Percentiles rank a stretch among this genome's conserved stretches.
phyloP scores from a whole-genome alignment of 1,140 invertebrate species.

The Bombyx mandarina region DNA sequence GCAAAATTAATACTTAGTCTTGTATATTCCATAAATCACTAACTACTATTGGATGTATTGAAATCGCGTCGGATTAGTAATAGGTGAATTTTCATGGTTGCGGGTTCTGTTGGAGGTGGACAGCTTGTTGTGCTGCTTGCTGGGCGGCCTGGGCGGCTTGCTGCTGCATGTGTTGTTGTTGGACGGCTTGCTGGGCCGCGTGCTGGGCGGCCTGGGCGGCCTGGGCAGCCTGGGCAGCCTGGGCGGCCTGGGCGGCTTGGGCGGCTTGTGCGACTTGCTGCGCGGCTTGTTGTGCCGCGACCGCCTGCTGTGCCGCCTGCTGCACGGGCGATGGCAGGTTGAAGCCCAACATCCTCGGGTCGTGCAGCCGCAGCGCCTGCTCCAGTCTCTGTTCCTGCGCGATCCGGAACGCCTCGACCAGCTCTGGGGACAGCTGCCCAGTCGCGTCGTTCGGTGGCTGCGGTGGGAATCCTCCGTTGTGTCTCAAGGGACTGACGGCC shows the following conservation, averaged over 20 bases:
- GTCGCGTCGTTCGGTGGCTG: constrained; percentile 45
- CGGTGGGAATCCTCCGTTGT: constrained; percentile 65
- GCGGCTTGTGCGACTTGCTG: constrained; percentile 31
- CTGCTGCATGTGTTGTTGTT: constrained; percentile 28
- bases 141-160: constrained; percentile 45
- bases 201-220: constrained; percentile 29
- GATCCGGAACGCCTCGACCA: constrained; percentile 80
- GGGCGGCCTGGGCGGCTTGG: constrained; percentile 21
- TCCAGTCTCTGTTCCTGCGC: constrained; percentile 84
- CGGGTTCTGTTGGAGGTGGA: constrained; percentile 64
- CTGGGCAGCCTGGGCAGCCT: constrained; percentile 38
- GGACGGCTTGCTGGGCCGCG: constrained; percentile 34
- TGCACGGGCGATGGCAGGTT: constrained; percentile 57
- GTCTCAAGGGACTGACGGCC: constrained; percentile 52
- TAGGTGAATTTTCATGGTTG: constrained; percentile 72
- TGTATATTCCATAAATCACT: constrained; percentile 13
- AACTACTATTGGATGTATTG: constrained; percentile 17
- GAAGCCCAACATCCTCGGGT: constrained; percentile 67
- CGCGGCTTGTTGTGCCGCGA: constrained; percentile 34
- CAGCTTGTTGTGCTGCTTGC: constrained; percentile 62
- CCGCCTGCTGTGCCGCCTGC: constrained; percentile 35
- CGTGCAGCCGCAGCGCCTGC: constrained; percentile 84
- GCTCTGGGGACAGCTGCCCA: constrained; percentile 72
- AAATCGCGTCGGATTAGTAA: constrained; percentile 72
- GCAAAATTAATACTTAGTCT: constrained; percentile 1